These are phyloP conservation scores for Podocnemis expansa DNA, from an alignment of 2,113 vertebrate genomes.

Conservation along the genomic window DNA sequence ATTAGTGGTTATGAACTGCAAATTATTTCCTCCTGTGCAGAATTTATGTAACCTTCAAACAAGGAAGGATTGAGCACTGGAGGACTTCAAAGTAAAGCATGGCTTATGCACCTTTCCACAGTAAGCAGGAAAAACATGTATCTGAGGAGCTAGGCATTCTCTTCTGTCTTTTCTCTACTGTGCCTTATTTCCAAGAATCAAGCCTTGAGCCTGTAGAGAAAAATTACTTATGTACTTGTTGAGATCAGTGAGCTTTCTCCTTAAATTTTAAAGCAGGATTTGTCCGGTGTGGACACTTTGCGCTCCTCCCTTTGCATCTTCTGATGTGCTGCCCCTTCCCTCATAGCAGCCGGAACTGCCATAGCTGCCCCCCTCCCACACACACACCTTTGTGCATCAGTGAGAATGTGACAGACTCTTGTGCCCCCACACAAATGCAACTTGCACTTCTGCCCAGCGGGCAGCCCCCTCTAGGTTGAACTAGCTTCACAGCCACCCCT, in stretches of 20 bases:
- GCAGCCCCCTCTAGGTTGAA: background rate
- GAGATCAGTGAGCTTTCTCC: background rate
- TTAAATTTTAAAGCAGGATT: background rate
- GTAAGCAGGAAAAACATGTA: accelerated
- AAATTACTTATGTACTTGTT: background rate
- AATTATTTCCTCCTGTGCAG: background rate
- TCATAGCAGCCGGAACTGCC: background rate
- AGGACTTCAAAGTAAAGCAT: accelerated
- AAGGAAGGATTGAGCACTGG: accelerated
- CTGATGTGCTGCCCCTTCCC: background rate
- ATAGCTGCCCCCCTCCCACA: background rate
- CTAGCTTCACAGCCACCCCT: background rate
- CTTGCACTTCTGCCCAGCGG: background rate
- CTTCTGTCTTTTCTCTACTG: background rate
- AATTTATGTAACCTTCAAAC: background rate
- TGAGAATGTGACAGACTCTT: conserved; percentile 15
- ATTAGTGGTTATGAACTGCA: background rate
- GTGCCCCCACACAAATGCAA: background rate
- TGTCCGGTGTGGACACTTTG: background rate
- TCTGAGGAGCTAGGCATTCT: background rate
- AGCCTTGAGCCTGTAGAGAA: accelerated
- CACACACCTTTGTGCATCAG: background rate
- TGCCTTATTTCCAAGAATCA: background rate
- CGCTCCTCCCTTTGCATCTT: background rate
- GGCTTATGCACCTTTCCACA: accelerated